phyloP scores from a whole-genome alignment of 2,113 vertebrate species.

The Hippoglossus stenolepis region DNA sequence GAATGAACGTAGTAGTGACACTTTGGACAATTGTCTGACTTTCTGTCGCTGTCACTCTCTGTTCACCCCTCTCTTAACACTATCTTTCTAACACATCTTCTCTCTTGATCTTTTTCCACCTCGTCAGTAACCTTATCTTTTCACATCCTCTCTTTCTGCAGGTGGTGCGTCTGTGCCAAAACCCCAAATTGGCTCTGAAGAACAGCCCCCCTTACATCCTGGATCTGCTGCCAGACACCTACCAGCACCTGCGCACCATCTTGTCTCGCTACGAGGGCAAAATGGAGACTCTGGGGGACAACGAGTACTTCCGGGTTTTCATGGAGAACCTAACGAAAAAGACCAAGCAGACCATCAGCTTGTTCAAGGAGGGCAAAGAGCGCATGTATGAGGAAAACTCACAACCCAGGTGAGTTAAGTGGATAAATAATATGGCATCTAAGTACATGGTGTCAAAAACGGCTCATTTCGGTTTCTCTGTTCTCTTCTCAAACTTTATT shows the following conservation, averaged over 20 bases:
- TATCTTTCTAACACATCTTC: slow-evolving; percentile 5
- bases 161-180: slow-evolving; percentile 98
- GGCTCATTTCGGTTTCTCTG: not conserved
- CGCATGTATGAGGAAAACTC: slow-evolving; percentile 99
- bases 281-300: slow-evolving; percentile 97
- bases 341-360: slow-evolving; percentile 98
- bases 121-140: slow-evolving; percentile 39
- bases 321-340: slow-evolving; percentile 99
- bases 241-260: slow-evolving; percentile 96
- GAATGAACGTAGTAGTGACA: slow-evolving; percentile 7
- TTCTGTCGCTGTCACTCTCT: not conserved
- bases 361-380: slow-evolving; percentile 98
- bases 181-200: slow-evolving; percentile 95
- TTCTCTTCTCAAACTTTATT: not conserved
- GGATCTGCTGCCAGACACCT: slow-evolving; percentile 96
- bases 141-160: slow-evolving; percentile 70
- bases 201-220: slow-evolving; percentile 99
- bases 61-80: not conserved
- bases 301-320: slow-evolving; percentile 97
- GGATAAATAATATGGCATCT: not conserved
- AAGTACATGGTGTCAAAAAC: not conserved
- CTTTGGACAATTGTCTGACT: not conserved
- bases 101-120: slow-evolving; percentile 10
- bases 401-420: slow-evolving; percentile 88
- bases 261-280: slow-evolving; percentile 97